phyloP scores from a whole-genome alignment of 2,797 vertebrate species.

The Anguilla marmorata region DNA sequence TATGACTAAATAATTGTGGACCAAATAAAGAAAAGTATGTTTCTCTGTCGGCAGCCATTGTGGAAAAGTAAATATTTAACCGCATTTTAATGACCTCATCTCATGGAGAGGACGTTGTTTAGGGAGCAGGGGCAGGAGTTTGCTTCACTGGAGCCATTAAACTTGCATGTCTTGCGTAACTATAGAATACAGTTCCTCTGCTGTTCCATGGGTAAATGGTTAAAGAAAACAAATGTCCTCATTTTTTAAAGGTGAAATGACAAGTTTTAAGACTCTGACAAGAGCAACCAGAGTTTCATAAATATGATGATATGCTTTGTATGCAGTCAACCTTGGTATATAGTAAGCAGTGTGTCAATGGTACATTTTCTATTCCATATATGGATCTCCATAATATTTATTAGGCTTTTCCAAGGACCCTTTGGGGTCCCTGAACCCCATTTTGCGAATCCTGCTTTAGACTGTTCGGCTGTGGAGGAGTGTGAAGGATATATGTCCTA shows the following conservation, averaged over 20 bases:
- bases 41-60: not conserved
- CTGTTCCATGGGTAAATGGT: not conserved
- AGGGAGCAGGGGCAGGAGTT: not conserved
- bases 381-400: too few species aligned
- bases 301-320: too few species aligned
- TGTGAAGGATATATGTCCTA: too few species aligned
- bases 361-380: too few species aligned
- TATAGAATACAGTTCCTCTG: not conserved
- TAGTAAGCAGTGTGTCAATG: too few species aligned
- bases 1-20: not conserved
- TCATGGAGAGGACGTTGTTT: not conserved
- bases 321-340: not conserved
- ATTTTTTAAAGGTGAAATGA: not conserved
- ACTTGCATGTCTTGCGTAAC: not conserved
- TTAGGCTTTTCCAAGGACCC: too few species aligned
- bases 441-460: too few species aligned
- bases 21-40: not conserved
- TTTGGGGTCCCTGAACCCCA: too few species aligned
- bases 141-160: not conserved
- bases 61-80: conserved; percentile 8
- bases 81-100: not conserved
- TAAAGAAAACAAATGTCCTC: not conserved
- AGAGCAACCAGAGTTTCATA: not conserved
- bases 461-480: too few species aligned
- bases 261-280: not conserved